Evolutionary conservation across 2,797 vertebrate species (phyloP), one percentile per base, ranked within the genome.

Genomic region (Ibycter americanus): DNA sequence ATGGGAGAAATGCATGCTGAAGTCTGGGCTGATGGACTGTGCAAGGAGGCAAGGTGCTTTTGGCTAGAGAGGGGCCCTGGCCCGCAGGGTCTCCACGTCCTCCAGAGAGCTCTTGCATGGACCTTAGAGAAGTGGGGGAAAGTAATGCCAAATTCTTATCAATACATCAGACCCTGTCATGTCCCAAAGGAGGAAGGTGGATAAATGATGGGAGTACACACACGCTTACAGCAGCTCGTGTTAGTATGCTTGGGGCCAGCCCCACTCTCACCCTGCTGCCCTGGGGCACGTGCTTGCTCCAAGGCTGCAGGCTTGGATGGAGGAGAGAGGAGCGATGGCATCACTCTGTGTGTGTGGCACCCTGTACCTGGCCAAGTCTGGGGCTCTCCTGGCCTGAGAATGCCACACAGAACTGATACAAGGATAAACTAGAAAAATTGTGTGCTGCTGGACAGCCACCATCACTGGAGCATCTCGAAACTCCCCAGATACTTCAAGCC

Each of bases 161-260:
- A n/a, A n/a, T n/a, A n/a, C n/a, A n/a, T 3, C 19, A 27, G 26
- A 29, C 1, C 1, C n/a, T 62, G 49, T 14, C 52, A 4, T 0
- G 8, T 42, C 52, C 36, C 46, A 38, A 7, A n/a, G 40, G 63
- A 81, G 26, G 61, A 70, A 65, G 23, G 47, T 15, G 56, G 74
- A 29, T 44, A 22, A 18, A 9, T 0, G 4, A 58, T 44, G 27
- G 27, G 59, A 77, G 32, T 5, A 26, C 59, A 46, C 38, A 25
- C 25, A 22, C 0, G 1, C 4, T 54, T 16, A 26, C 8, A 71
- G 55, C 59, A 55, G 72, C 59, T 26, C 1, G 0, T 25, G 6
- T 29, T 40, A 3, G 16, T 4, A 9, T 2, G 6, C 26, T 38
- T 22, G 20, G 44, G 29, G 62, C 32, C 25, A 77, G 56, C 16